Evolutionary conservation across 2,888 invertebrate genomes (phyloP).

Genomic region (Atrina japonica): DNA sequence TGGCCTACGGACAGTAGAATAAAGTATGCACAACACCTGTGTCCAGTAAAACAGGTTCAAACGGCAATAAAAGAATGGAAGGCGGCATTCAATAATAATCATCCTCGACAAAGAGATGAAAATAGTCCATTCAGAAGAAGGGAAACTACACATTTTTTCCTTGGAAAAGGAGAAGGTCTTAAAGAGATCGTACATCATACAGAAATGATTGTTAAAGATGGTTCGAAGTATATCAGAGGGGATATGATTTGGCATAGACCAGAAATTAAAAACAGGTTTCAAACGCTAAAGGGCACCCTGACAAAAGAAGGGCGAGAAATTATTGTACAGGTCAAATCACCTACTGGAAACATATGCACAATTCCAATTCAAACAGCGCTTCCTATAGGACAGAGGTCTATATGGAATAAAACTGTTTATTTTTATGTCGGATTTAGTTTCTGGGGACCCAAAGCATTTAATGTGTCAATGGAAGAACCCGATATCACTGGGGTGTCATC

Average conservation of each 20-base stretch:
- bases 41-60: background rate
- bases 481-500: no score
- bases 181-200: conserved; percentile 49
- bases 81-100: background rate
- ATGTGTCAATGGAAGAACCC: conserved; percentile 45
- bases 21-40: background rate
- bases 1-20: conserved; percentile 10
- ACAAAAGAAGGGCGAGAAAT: conserved; percentile 51
- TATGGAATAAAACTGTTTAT: conserved; percentile 63
- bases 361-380: conserved; percentile 57
- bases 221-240: conserved; percentile 31
- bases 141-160: conserved; percentile 61
- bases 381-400: conserved; percentile 47
- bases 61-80: conserved; percentile 9
- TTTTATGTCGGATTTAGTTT: conserved; percentile 67
- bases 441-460: conserved; percentile 63
- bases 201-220: conserved; percentile 38
- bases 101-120: conserved; percentile 4
- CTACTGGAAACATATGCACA: conserved; percentile 37
- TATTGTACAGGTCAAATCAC: conserved; percentile 37
- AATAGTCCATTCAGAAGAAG: conserved; percentile 6
- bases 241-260: conserved; percentile 53
- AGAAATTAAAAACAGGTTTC: conserved; percentile 44
- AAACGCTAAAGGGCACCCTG: conserved; percentile 55
- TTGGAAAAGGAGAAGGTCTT: conserved; percentile 54